A percentile compares a stretch with the other conserved stretches of the same genome.
Evolutionary conservation across 1,140 invertebrate species (phyloP).

Genomic region (Dryas iulia): DNA sequence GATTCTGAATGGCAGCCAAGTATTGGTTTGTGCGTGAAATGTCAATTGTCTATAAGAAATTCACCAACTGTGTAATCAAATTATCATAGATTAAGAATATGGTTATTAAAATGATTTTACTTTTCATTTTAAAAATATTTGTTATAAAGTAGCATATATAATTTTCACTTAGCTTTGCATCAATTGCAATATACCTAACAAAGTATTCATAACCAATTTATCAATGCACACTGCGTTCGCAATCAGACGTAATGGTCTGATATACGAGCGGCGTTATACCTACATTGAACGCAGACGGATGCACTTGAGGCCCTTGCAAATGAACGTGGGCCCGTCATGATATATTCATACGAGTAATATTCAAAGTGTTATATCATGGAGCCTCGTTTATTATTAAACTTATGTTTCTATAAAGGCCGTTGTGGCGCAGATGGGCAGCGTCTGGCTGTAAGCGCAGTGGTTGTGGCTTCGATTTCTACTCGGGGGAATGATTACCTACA

Average conservation of each 20-base stretch:
- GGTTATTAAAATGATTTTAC: too few relatives aligned
- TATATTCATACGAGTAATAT: slow-evolving; percentile 35
- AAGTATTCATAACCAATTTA: slow-evolving; percentile 17
- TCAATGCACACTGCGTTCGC: slow-evolving; percentile 60
- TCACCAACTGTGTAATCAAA: neutral
- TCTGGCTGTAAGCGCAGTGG: too few relatives aligned
- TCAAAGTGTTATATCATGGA: slow-evolving; percentile 25
- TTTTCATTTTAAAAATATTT: too few relatives aligned
- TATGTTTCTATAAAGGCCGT: slow-evolving; percentile 28
- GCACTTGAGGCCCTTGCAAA: slow-evolving; percentile 60
- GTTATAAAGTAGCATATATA: too few relatives aligned
- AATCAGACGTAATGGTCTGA: slow-evolving; percentile 70
- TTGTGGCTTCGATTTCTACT: too few relatives aligned
- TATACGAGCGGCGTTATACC: slow-evolving; percentile 45
- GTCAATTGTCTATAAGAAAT: slow-evolving; percentile 37
- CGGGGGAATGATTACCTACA: too few relatives aligned
- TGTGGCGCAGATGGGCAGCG: too few relatives aligned
- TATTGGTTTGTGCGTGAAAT: slow-evolving; percentile 50
- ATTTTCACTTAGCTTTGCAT: neutral
- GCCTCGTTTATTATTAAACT: slow-evolving; percentile 34
- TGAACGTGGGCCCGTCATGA: slow-evolving; percentile 52
- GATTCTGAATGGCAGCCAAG: slow-evolving; percentile 47
- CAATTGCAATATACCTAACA: neutral
- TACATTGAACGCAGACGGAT: slow-evolving; percentile 55
- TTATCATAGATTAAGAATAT: too few relatives aligned